Evolutionary conservation across 2,113 vertebrate genomes (phyloP).

Genomic region (Lanius collurio): DNA sequence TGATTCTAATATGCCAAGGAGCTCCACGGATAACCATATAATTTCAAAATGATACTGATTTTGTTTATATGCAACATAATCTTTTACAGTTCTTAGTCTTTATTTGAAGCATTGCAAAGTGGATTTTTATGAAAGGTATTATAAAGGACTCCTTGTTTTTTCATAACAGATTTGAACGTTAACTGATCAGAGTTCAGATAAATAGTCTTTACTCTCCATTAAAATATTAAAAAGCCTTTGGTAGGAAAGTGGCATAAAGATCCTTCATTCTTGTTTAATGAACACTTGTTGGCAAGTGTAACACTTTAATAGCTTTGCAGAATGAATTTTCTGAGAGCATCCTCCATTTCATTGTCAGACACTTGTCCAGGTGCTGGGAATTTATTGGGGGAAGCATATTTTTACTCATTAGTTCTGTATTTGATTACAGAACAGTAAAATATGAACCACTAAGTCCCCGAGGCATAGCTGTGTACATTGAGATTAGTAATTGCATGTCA

Average conservation of each 20-base stretch:
- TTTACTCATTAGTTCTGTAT: constrained; percentile 92
- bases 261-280: constrained; percentile 86
- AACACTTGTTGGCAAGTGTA: constrained; percentile 86
- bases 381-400: constrained; percentile 86
- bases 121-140: constrained; percentile 86
- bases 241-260: constrained; percentile 79
- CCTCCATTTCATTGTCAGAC: constrained; percentile 82
- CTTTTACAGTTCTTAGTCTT: constrained; percentile 81
- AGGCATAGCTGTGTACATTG: constrained; percentile 87
- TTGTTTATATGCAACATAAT: constrained; percentile 82
- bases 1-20: constrained; percentile 72
- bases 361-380: constrained; percentile 84
- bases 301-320: constrained; percentile 83
- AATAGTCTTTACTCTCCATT: constrained; percentile 86
- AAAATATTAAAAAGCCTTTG: constrained; percentile 86
- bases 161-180: constrained; percentile 82
- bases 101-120: constrained; percentile 85
- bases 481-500: constrained; percentile 97
- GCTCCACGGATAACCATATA: constrained; percentile 73
- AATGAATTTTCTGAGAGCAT: constrained; percentile 80
- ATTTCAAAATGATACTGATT: constrained; percentile 81
- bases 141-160: constrained; percentile 84
- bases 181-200: constrained; percentile 85
- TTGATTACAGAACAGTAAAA: constrained; percentile 93
- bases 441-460: constrained; percentile 88